These are phyloP conservation scores for Chamaedrilus cognettii DNA, from an alignment of 2,888 invertebrate species.

Conservation along the genomic window DNA sequence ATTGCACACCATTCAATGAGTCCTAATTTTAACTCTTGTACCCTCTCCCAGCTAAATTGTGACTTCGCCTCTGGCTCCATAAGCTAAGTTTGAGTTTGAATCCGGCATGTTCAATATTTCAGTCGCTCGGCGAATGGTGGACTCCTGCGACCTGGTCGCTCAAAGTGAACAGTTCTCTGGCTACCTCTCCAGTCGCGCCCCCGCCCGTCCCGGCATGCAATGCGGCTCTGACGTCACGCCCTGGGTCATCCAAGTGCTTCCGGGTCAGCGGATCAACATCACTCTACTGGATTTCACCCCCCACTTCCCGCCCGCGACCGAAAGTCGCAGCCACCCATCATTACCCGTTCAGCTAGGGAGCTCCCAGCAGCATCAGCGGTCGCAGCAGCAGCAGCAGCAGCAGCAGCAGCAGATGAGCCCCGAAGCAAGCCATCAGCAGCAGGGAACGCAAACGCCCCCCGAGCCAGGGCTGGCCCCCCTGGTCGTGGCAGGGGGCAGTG, in stretches of 20 bases:
- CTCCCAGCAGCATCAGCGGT: not conserved
- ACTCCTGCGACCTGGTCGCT: constrained; percentile 9
- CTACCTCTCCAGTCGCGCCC: not conserved
- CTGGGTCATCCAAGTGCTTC: constrained; percentile 6
- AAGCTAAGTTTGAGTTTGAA: too few species aligned
- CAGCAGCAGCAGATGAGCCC: too few species aligned
- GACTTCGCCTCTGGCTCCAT: too few species aligned
- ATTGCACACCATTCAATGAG: too few species aligned
- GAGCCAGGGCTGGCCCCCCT: not conserved
- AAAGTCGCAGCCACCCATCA: too few species aligned
- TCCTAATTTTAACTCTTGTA: too few species aligned
- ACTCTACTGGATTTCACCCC: constrained; percentile 2
- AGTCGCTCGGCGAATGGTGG: not conserved
- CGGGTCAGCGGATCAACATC: constrained; percentile 3
- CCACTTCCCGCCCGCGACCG: not conserved
- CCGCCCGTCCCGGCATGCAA: not conserved
- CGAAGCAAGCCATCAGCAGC: not conserved
- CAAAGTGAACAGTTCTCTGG: not conserved
- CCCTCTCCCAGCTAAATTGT: too few species aligned
- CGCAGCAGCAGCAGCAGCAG: not conserved
- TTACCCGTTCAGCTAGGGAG: too few species aligned
- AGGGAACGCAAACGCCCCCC: not conserved
- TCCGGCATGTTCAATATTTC: too few species aligned
- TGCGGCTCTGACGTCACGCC: not conserved
- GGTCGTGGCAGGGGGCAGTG: constrained; percentile 2